These are phyloP conservation scores for Zaprionus tsacasi DNA, from an alignment of 1,140 invertebrate species.

Conservation along the genomic window DNA sequence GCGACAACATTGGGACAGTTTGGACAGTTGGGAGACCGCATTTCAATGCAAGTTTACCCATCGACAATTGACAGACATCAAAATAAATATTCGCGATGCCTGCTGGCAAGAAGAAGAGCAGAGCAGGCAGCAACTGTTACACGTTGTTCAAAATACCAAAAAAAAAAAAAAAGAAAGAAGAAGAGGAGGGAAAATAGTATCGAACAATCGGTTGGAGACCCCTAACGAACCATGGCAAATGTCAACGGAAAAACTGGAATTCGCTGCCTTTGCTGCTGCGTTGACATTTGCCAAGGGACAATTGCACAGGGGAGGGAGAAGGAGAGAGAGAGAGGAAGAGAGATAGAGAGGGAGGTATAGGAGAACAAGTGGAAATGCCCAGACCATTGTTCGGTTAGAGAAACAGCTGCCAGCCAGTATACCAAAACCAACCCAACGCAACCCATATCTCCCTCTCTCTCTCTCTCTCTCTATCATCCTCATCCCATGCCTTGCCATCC, in stretches of 20 bases:
- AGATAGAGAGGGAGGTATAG: conserved; percentile 1
- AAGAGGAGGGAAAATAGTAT: neutral
- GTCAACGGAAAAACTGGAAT: conserved; percentile 27
- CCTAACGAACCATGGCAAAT: conserved; percentile 52
- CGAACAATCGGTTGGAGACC: conserved; percentile 37
- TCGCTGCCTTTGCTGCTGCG: conserved; percentile 13
- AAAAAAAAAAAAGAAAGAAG: conserved; percentile 6
- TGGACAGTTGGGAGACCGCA: conserved; percentile 62
- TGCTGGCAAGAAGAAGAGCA: conserved; percentile 6
- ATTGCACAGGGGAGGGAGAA: conserved; percentile 47
- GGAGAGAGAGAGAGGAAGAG: neutral
- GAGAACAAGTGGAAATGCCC: conserved; percentile 66
- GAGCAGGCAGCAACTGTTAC: conserved; percentile 37
- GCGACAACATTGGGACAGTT: conserved; percentile 62
- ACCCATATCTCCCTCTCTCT: neutral
- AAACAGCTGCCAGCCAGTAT: conserved; percentile 54
- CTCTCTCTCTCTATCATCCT: neutral
- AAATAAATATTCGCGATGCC: conserved; percentile 47
- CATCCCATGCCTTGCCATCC: neutral
- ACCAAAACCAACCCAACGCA: neutral
- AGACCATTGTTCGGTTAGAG: conserved; percentile 57
- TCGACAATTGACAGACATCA: conserved; percentile 57
- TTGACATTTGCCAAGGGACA: conserved; percentile 54
- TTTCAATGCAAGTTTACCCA: conserved; percentile 58
- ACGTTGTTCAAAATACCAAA: conserved; percentile 33